Conservation (phyloP, 2,888 invertebrate species). For the Escarpia spicata region DNA sequence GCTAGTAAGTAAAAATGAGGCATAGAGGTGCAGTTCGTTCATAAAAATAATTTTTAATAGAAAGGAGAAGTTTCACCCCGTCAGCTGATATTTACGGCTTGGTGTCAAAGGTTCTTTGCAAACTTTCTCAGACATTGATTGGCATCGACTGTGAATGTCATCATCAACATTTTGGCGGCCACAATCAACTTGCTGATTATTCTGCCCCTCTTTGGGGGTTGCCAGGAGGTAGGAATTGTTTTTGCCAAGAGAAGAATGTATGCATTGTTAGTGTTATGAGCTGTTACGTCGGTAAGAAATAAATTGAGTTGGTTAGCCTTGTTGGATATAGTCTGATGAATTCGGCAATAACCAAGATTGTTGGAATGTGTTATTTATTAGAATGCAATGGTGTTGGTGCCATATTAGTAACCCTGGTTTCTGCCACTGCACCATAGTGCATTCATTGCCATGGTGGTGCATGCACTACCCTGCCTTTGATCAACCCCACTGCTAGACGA, state of each 20-base stretch:
- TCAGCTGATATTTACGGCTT: neutral
- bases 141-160: too few species aligned
- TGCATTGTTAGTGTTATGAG: too few species aligned
- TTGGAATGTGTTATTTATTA: neutral
- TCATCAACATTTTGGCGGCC: too few species aligned
- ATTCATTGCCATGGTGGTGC: too few species aligned
- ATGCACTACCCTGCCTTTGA: neutral
- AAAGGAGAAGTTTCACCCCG: neutral
- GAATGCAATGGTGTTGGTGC: neutral
- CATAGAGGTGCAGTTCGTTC: neutral
- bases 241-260: too few species aligned
- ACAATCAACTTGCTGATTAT: too few species aligned
- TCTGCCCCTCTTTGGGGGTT: too few species aligned
- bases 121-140: too few species aligned
- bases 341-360: neutral
- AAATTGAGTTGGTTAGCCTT: too few species aligned
- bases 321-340: neutral
- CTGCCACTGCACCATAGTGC: neutral
- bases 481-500: neutral
- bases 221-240: too few species aligned
- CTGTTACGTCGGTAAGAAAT: too few species aligned
- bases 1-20: neutral
- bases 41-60: neutral
- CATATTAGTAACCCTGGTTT: neutral
- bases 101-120: neutral